Conservation (phyloP, 2,888 invertebrate genomes). For the Sabatieria punctata region DNA sequence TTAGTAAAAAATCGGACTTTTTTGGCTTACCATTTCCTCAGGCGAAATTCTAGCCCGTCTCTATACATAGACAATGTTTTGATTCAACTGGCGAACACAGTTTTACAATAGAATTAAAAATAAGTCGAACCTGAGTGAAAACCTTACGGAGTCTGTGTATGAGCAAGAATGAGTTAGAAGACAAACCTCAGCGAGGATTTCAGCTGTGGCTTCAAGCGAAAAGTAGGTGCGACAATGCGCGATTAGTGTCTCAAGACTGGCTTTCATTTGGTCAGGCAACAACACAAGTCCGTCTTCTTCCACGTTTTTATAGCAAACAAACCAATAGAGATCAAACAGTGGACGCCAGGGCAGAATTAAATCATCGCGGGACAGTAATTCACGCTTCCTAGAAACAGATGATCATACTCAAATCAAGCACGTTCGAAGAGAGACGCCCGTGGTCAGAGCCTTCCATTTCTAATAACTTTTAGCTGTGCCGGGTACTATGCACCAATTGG, state of each 20-base stretch:
- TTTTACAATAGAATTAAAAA: not conserved
- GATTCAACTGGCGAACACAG: not conserved
- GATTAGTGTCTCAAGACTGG: slow-evolving; percentile 30
- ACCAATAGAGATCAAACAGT: slow-evolving; percentile 47
- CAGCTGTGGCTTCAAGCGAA: slow-evolving; percentile 54
- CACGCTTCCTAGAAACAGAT: slow-evolving; percentile 54
- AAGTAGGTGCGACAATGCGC: slow-evolving; percentile 43
- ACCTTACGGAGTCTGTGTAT: too few relatives aligned
- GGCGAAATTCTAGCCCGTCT: too few relatives aligned
- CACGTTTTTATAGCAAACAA: slow-evolving; percentile 21
- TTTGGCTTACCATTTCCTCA: too few relatives aligned
- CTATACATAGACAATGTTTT: too few relatives aligned
- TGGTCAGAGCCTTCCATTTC: too few relatives aligned
- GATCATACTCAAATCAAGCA: too few relatives aligned
- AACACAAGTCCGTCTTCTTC: slow-evolving; percentile 17
- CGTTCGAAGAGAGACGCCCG: too few relatives aligned
- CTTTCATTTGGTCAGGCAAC: slow-evolving; percentile 32
- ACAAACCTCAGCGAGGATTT: slow-evolving; percentile 58
- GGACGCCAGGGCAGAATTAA: slow-evolving; percentile 68
- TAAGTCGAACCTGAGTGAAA: not conserved
- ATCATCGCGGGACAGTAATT: slow-evolving; percentile 58
- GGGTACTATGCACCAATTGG: too few relatives aligned
- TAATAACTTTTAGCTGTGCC: not conserved
- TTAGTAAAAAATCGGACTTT: too few relatives aligned
- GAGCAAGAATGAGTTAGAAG: too few relatives aligned